Conservation (phyloP, 2,888 invertebrate genomes). For the Acrocera orbiculus region DNA sequence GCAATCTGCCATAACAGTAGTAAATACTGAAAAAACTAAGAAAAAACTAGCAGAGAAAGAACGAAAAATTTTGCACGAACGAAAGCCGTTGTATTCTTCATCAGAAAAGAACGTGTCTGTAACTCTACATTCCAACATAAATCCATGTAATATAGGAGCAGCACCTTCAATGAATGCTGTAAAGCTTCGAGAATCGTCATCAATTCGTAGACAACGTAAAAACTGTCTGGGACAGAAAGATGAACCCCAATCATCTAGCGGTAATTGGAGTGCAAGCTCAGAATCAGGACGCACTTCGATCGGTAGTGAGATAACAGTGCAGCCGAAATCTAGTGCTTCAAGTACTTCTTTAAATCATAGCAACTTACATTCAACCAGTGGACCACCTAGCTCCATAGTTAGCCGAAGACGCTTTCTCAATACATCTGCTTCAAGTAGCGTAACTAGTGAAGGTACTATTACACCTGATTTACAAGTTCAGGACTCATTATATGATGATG, state of each 20-base stretch:
- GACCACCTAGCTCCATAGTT: conserved; percentile 50
- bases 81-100: conserved; percentile 62
- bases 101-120: too few relatives aligned
- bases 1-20: background rate
- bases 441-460: conserved; percentile 68
- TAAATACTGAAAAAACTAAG: conserved; percentile 37
- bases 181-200: conserved; percentile 57
- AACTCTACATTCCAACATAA: conserved; percentile 38
- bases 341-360: conserved; percentile 49
- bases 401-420: conserved; percentile 49
- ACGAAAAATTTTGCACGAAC: conserved; percentile 49
- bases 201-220: conserved; percentile 50
- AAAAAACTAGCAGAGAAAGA: conserved; percentile 40
- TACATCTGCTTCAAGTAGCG: conserved; percentile 64
- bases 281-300: conserved; percentile 74
- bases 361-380: conserved; percentile 31
- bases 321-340: conserved; percentile 52
- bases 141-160: background rate
- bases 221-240: conserved; percentile 47
- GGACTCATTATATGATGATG: conserved; percentile 59
- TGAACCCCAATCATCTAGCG: conserved; percentile 75
- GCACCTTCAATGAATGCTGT: conserved; percentile 34
- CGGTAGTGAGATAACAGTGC: conserved; percentile 60
- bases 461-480: conserved; percentile 64
- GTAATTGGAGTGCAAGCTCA: conserved; percentile 90